Base-by-base conservation (phyloP, 2,888 invertebrate genomes). In the Geotrupes spiniger region DNA sequence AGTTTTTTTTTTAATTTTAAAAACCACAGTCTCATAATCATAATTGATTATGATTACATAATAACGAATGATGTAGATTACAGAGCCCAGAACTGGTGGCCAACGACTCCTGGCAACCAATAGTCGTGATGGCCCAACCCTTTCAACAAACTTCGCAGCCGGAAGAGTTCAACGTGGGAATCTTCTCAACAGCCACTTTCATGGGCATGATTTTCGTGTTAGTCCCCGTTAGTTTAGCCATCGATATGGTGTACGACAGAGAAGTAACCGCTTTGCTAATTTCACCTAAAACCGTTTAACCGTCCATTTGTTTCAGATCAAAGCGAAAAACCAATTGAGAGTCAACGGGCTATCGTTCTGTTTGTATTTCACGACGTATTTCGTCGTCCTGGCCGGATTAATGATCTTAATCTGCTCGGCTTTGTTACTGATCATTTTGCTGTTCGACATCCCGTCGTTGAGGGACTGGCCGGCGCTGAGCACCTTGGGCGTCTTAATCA, bases 141-240 rank as follows among this genome's bases (percentile, higher is more conserved):
- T 85, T 87, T 63, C 85, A 85, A 59, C 84, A 84, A 68, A 87
- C 85, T 0, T 81, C 84, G 1, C 85, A 85, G 58, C 85, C 85
- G 8, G 84, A 84, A 60, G 82, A 82, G 62, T 84, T 87, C 66
- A 84, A 87, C 64, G 70, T 84, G 26, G 85, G 85, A 1, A 81
- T 84, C 44, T 84, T 88, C 40, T 80, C 84, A 1, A 83, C 87
- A n/a, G 81, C 87, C 2, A 76, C 88, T 2, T 82, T 89, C 54
- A 81, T 92, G 65, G 91, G 89, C 36, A 85, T 90, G 82, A 85
- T 87, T 49, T 88, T 91, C 62, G 84, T 87, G 0, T 70, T 89
- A 46, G 82, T 90, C 10, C 87, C 90, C 0, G 84, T 88, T 17
- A 86, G 85, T 17, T 74, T 91, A 61, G 88, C 87, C 1, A 82